Conservation (phyloP, 2,113 vertebrate genomes). For the Clinocottus analis region DNA sequence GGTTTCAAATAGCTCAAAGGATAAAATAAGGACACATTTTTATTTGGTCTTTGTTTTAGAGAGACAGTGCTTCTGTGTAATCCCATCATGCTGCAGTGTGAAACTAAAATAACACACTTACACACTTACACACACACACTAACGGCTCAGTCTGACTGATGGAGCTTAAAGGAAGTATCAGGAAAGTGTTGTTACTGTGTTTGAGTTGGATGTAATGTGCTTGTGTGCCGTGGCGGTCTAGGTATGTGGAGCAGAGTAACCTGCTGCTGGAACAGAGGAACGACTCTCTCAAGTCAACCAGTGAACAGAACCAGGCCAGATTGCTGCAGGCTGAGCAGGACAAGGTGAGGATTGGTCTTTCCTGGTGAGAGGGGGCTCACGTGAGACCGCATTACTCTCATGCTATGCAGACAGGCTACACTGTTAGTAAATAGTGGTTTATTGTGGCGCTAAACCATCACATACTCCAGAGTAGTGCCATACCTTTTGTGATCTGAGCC, state of each 20-base stretch:
- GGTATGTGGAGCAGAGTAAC: conserved; percentile 94
- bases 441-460: not conserved
- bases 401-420: not conserved
- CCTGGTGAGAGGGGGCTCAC: not conserved
- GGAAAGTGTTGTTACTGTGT: not conserved
- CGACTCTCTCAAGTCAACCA: conserved; percentile 89
- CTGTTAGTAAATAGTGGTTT: not conserved
- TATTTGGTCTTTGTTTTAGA: not conserved
- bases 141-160: not conserved
- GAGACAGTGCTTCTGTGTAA: not conserved
- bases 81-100: not conserved
- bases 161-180: not conserved
- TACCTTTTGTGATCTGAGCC: not conserved
- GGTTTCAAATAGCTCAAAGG: not conserved
- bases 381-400: not conserved
- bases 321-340: conserved; percentile 95
- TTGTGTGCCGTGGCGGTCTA: conserved; percentile 60
- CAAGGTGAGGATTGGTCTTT: conserved; percentile 91
- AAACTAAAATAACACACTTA: no score
- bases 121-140: no score
- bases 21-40: not conserved
- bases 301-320: conserved; percentile 90
- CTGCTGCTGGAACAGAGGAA: conserved; percentile 93
- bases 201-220: not conserved
- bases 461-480: not conserved